Evolutionary conservation across 1,140 invertebrate species (phyloP).

Genomic region (Spodoptera frugiperda): DNA sequence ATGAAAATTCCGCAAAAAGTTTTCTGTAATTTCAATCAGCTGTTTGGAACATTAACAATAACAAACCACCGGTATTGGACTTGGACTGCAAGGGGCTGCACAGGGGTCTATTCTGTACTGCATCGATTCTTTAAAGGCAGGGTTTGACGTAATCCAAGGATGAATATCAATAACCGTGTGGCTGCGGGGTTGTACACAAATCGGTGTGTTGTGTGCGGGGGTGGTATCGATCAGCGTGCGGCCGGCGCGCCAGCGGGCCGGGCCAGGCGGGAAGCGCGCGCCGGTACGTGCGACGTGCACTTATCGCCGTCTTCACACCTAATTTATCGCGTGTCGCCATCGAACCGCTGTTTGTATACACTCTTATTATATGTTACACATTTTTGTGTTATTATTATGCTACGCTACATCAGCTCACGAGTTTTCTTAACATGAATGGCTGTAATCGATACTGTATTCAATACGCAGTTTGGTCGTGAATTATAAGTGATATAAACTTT

Average conservation of each 20-base stretch:
- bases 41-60: not conserved
- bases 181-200: constrained; percentile 49
- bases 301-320: constrained; percentile 81
- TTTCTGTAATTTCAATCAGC: not conserved
- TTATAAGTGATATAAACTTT: constrained; percentile 7
- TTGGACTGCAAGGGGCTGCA: not conserved
- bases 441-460: constrained; percentile 11
- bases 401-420: constrained; percentile 33
- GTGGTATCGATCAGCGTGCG: constrained; percentile 70
- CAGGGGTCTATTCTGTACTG: not conserved
- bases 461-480: not conserved
- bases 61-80: not conserved
- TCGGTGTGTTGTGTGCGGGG: constrained; percentile 57
- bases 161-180: constrained; percentile 48
- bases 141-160: constrained; percentile 23
- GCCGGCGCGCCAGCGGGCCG: constrained; percentile 52
- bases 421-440: not conserved
- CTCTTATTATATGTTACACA: constrained; percentile 50
- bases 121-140: constrained; percentile 1
- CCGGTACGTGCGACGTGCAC: constrained; percentile 62
- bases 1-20: too few relatives aligned
- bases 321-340: constrained; percentile 78
- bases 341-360: constrained; percentile 63
- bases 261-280: constrained; percentile 55
- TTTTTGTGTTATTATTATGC: constrained; percentile 47